phyloP scores from a whole-genome alignment of 2,113 vertebrate species.

The Corynorhinus townsendii region DNA sequence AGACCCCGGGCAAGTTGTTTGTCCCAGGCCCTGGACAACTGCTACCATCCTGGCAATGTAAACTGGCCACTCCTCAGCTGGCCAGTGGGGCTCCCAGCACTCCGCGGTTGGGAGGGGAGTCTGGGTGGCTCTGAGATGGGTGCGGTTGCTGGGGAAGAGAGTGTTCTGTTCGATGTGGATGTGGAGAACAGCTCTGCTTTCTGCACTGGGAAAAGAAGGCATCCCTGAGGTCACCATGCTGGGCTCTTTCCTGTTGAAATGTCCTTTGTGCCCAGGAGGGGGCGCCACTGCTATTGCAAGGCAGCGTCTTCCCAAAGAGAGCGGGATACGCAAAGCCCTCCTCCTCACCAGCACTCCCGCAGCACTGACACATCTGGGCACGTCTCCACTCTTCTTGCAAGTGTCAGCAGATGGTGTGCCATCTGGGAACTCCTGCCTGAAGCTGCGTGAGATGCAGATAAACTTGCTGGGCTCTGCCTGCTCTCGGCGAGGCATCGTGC shows the following conservation, averaged over 20 bases:
- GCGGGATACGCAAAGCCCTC: background rate
- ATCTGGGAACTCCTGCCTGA: background rate
- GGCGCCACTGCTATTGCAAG: background rate
- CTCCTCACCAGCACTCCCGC: rapidly evolving
- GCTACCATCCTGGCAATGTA: background rate
- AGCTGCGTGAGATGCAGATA: background rate
- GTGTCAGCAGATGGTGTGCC: background rate
- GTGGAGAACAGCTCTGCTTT: background rate
- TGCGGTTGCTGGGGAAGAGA: background rate
- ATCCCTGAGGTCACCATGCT: background rate
- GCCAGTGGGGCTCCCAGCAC: background rate
- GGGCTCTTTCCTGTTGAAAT: background rate
- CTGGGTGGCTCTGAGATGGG: background rate
- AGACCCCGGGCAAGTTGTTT: background rate
- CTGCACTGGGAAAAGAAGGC: background rate
- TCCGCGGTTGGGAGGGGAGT: background rate
- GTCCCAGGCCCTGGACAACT: background rate
- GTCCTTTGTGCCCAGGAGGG: background rate
- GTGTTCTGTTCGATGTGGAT: background rate
- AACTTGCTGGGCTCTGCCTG: background rate
- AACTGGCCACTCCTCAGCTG: background rate
- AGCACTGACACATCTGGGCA: background rate
- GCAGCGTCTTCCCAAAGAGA: background rate
- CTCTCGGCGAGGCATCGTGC: no score
- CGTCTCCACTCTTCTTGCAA: background rate